Conservation (phyloP, 2,113 vertebrate genomes). For the Onychostruthus taczanowskii region DNA sequence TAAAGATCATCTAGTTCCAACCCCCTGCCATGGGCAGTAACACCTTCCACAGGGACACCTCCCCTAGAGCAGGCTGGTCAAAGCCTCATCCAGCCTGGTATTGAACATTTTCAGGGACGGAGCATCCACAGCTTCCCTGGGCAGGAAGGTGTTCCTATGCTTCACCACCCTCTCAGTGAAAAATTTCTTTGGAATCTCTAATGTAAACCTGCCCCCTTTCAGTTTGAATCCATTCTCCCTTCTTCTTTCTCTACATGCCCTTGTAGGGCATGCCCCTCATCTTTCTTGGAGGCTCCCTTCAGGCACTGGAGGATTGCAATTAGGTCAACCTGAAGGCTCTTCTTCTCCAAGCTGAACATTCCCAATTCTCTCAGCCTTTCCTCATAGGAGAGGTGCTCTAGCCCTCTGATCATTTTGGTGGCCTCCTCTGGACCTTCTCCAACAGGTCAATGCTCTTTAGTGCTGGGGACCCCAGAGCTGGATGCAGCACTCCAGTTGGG, state of each 20-base stretch:
- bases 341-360: neutral
- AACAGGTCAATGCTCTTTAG: neutral
- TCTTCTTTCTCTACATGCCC: neutral
- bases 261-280: rapidly evolving
- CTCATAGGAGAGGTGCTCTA: neutral
- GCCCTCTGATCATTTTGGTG: neutral
- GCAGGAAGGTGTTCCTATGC: neutral
- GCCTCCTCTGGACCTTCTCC: neutral
- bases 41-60: neutral
- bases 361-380: neutral
- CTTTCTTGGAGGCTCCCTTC: neutral
- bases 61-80: neutral
- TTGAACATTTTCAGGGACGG: neutral
- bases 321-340: neutral
- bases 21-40: neutral
- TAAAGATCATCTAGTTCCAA: neutral
- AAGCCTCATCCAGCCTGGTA: neutral
- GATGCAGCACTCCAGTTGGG: neutral
- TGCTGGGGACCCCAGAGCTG: neutral
- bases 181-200: neutral
- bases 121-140: neutral
- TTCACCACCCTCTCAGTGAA: neutral
- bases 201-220: neutral
- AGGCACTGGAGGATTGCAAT: neutral
- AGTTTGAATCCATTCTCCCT: neutral